These are phyloP conservation scores for Brachyistius frenatus DNA, from an alignment of 2,113 vertebrate species.

Conservation along the genomic window DNA sequence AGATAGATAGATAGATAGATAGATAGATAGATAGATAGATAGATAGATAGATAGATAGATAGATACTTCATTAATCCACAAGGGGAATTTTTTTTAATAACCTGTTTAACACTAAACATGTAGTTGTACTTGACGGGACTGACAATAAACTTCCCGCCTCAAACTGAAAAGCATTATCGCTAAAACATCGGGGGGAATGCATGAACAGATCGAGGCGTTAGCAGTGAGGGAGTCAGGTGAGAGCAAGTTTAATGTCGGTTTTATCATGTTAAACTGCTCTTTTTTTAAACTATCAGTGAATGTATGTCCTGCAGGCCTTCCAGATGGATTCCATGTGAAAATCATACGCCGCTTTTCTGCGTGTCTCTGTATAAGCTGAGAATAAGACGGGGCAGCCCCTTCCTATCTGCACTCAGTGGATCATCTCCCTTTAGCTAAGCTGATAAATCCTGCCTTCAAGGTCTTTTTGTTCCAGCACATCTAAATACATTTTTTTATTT, in stretches of 20 bases:
- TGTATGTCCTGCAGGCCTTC: constrained; percentile 19
- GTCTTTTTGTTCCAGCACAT: constrained; percentile 65
- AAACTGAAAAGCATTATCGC: too few species aligned
- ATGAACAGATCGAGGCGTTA: background rate
- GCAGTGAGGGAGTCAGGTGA: background rate
- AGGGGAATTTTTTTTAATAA: too few species aligned
- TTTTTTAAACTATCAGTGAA: constrained; percentile 26
- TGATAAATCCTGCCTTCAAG: constrained; percentile 72
- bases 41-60: too few species aligned
- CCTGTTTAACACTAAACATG: too few species aligned
- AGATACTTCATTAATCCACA: too few species aligned
- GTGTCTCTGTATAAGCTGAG: constrained; percentile 43
- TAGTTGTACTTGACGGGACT: too few species aligned
- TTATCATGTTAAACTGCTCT: constrained; percentile 18
- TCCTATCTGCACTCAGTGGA: constrained; percentile 60
- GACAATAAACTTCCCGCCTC: too few species aligned
- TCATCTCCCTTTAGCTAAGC: constrained; percentile 65
- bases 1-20: too few species aligned
- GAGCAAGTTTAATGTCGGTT: constrained; percentile 4
- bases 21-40: too few species aligned
- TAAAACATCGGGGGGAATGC: too few species aligned
- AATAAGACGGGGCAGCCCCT: constrained; percentile 49
- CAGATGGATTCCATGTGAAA: constrained; percentile 48
- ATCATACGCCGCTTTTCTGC: constrained; percentile 40
- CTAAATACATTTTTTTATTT: constrained; percentile 52